phyloP scores from a whole-genome alignment of 2,797 vertebrate genomes.

The Acrossocheilus wenchowensis region DNA sequence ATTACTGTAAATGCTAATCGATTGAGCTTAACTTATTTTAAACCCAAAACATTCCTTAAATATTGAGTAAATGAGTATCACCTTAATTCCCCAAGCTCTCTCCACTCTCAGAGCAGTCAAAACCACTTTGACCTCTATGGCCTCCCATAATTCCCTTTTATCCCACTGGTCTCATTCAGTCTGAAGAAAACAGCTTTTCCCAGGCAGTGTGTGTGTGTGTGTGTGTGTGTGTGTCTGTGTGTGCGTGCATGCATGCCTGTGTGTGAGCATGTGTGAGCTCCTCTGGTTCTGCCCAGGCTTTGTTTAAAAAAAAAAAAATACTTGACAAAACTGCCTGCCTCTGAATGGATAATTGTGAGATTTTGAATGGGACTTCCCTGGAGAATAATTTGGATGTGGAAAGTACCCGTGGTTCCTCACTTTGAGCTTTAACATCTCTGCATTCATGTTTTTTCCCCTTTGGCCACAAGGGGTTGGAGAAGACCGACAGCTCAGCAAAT shows the following conservation, averaged over 20 bases:
- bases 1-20: background rate
- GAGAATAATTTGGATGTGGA: conserved; percentile 61
- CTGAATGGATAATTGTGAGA: conserved; percentile 54
- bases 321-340: conserved; percentile 16
- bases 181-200: conserved; percentile 35
- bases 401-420: conserved; percentile 55
- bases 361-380: conserved; percentile 43
- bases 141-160: conserved; percentile 38
- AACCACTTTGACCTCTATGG: conserved; percentile 9
- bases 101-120: conserved; percentile 5
- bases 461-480: conserved; percentile 69
- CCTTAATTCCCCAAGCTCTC: background rate
- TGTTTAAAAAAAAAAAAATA: background rate
- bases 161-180: conserved; percentile 39
- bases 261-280: conserved; percentile 6
- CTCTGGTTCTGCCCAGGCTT: conserved; percentile 41
- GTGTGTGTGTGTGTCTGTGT: background rate
- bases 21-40: background rate
- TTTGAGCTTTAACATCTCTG: conserved; percentile 33
- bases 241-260: background rate
- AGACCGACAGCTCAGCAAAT: conserved; percentile 22
- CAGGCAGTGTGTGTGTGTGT: background rate
- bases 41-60: no score
- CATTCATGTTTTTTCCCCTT: conserved; percentile 21
- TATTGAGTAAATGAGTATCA: no score